Conservation (phyloP, 2,113 vertebrate genomes). For the Corydoras sp. region DNA sequence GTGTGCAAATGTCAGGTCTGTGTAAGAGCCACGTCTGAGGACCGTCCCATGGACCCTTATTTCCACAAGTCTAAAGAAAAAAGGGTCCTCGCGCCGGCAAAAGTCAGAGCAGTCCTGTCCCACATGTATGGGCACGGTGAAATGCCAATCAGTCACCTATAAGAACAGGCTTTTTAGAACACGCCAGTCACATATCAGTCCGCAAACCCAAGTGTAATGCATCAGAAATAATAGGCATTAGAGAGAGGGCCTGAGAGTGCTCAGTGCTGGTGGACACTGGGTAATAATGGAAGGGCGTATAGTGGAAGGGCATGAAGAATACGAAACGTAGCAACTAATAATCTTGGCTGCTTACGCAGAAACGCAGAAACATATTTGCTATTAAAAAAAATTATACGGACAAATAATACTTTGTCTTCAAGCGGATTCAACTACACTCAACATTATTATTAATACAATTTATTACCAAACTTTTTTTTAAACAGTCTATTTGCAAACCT, state of each 20-base stretch:
- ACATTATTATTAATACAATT: no score
- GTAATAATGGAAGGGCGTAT: background rate
- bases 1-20: conserved; percentile 57
- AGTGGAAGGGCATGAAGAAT: background rate
- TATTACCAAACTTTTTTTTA: no score
- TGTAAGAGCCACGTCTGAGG: conserved; percentile 55
- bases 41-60: conserved; percentile 31
- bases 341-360: no score
- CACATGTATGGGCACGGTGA: background rate
- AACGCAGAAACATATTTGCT: no score
- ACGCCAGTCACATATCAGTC: conserved; percentile 6
- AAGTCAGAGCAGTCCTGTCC: background rate
- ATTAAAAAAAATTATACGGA: no score
- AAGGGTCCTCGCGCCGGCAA: conserved; percentile 3
- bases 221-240: conserved; percentile 29
- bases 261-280: background rate
- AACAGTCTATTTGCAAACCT: no score
- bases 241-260: background rate
- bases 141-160: background rate
- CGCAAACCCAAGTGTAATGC: conserved; percentile 5
- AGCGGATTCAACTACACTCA: no score
- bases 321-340: no score
- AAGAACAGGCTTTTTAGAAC: conserved; percentile 10
- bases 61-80: background rate
- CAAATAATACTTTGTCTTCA: no score